Conservation (phyloP, 2,113 vertebrate genomes). For the Pholis gunnellus region DNA sequence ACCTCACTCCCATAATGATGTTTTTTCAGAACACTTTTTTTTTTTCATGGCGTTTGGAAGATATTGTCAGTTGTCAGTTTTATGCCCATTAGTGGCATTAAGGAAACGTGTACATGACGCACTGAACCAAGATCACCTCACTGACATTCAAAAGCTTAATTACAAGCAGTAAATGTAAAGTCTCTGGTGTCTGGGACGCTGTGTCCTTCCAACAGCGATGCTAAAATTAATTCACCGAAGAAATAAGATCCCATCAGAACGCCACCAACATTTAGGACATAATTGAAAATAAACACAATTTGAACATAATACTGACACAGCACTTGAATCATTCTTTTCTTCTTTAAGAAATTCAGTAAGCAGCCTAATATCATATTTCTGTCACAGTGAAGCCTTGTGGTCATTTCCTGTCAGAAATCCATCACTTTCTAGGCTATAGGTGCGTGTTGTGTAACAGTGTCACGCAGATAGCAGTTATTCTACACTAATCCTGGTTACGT, state of each 20-base stretch:
- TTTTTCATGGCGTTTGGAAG: too few relatives aligned
- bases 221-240: neutral
- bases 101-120: neutral
- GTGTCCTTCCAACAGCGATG: neutral
- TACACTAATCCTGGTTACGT: constrained; percentile 21
- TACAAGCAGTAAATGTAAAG: neutral
- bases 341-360: neutral
- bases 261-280: neutral
- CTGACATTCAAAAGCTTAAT: neutral
- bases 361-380: neutral
- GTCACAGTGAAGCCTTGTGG: neutral
- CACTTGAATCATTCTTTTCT: neutral
- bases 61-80: too few relatives aligned
- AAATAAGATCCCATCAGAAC: neutral
- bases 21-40: too few relatives aligned
- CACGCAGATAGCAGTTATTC: neutral
- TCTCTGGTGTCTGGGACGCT: neutral
- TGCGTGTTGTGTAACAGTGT: neutral
- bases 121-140: neutral
- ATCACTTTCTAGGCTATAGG: neutral
- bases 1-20: too few relatives aligned
- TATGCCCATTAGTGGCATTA: neutral
- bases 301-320: neutral
- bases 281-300: neutral
- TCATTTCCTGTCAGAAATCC: neutral